These are phyloP conservation scores for Catocala nupta DNA, from an alignment of 2,888 invertebrate species.

Conservation along the genomic window DNA sequence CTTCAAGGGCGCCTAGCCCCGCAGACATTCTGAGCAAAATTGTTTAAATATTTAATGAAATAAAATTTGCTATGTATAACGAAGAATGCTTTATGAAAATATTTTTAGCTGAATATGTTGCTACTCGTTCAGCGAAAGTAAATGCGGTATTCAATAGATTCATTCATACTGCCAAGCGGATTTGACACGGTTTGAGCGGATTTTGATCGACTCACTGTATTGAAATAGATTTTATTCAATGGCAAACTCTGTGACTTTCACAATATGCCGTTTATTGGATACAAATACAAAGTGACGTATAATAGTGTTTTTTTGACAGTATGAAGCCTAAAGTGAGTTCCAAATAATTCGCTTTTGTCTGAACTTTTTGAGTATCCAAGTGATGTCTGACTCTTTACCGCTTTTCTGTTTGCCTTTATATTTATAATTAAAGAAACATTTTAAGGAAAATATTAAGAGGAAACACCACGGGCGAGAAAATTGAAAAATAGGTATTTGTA, in stretches of 20 bases:
- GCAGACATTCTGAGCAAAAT: slow-evolving; percentile 46
- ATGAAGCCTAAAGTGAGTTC: too few species aligned
- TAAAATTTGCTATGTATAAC: slow-evolving; percentile 53
- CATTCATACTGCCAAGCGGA: slow-evolving; percentile 19
- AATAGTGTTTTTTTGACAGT: too few species aligned
- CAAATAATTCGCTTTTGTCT: too few species aligned
- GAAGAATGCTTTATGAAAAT: slow-evolving; percentile 59
- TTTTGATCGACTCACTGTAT: slow-evolving; percentile 24
- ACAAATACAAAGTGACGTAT: too few species aligned
- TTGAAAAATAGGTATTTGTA: too few species aligned
- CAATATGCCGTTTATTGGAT: background rate
- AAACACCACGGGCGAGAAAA: too few species aligned
- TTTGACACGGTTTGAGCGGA: slow-evolving; percentile 26
- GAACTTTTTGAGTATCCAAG: too few species aligned
- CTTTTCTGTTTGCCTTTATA: too few species aligned
- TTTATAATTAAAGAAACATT: too few species aligned
- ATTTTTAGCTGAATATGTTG: slow-evolving; percentile 35
- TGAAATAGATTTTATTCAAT: slow-evolving; percentile 27
- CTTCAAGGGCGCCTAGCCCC: slow-evolving; percentile 26
- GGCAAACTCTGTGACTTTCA: slow-evolving; percentile 21
- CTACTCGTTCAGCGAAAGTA: slow-evolving; percentile 12
- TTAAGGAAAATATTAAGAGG: too few species aligned
- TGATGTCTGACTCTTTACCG: too few species aligned
- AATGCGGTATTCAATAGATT: slow-evolving; percentile 21
- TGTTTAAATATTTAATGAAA: slow-evolving; percentile 61